These are phyloP conservation scores for Hydrochoerus hydrochaeris DNA, from an alignment of 2,113 vertebrate genomes.

Conservation along the genomic window DNA sequence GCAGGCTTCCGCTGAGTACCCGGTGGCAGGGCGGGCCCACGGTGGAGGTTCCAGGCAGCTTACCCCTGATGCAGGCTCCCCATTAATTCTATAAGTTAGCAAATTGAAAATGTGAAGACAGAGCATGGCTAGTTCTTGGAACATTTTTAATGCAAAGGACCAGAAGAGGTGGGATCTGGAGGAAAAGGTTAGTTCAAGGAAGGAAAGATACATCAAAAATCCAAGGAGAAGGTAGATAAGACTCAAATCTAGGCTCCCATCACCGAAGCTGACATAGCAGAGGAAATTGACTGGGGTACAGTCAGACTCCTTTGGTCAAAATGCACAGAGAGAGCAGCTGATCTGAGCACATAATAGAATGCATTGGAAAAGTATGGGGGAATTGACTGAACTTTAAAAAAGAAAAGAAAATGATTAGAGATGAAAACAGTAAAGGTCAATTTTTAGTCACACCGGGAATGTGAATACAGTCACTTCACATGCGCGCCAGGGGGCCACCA, in stretches of 20 bases:
- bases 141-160: background rate
- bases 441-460: background rate
- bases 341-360: background rate
- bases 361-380: background rate
- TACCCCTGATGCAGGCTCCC: too few species aligned
- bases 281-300: background rate
- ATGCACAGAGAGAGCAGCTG: background rate
- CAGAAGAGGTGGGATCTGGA: background rate
- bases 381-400: background rate
- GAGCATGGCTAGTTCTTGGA: background rate
- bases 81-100: too few species aligned
- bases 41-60: too few species aligned
- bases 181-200: background rate
- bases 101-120: background rate
- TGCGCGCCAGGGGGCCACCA: background rate
- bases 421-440: background rate
- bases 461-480: background rate
- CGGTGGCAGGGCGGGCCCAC: too few species aligned
- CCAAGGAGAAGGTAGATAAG: background rate
- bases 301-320: background rate
- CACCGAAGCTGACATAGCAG: background rate
- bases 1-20: too few species aligned
- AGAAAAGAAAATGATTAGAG: background rate
- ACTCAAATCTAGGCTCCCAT: background rate
- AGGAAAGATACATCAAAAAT: background rate